These are phyloP conservation scores for Acrobasis consociella DNA, from an alignment of 2,888 invertebrate species.

Conservation along the genomic window DNA sequence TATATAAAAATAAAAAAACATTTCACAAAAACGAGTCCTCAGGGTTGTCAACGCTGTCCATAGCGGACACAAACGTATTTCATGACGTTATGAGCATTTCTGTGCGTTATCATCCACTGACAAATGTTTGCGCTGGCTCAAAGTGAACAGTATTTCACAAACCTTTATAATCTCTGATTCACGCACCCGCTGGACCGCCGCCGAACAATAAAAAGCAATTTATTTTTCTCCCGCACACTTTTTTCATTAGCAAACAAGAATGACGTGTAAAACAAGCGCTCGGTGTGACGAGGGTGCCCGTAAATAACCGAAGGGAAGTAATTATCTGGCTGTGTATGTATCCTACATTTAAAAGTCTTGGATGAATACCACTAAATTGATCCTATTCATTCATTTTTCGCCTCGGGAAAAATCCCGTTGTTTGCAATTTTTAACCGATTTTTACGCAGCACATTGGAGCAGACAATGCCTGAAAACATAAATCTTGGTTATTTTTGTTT, in stretches of 20 bases:
- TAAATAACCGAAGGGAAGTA: conserved; percentile 53
- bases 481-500: conserved; percentile 5
- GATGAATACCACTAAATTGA: conserved; percentile 30
- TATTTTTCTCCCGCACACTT: conserved; percentile 68
- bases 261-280: conserved; percentile 78
- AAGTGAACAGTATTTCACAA: conserved; percentile 62
- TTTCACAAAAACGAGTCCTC: background rate
- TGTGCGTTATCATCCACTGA: conserved; percentile 47
- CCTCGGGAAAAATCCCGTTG: background rate
- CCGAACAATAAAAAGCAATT: conserved; percentile 76
- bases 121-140: conserved; percentile 60
- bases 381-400: conserved; percentile 19
- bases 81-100: background rate
- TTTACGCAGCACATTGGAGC: conserved; percentile 1
- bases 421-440: background rate
- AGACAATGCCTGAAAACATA: background rate
- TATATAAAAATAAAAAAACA: too few species aligned
- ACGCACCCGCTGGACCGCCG: conserved; percentile 63
- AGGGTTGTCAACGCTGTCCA: background rate
- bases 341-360: conserved; percentile 43
- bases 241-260: conserved; percentile 79
- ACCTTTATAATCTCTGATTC: conserved; percentile 73
- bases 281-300: conserved; percentile 41
- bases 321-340: conserved; percentile 62
- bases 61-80: background rate